A percentile compares a stretch with the other conserved stretches of the same genome.
phyloP scores from a whole-genome alignment of 1,140 invertebrate species.

The Lerema accius region DNA sequence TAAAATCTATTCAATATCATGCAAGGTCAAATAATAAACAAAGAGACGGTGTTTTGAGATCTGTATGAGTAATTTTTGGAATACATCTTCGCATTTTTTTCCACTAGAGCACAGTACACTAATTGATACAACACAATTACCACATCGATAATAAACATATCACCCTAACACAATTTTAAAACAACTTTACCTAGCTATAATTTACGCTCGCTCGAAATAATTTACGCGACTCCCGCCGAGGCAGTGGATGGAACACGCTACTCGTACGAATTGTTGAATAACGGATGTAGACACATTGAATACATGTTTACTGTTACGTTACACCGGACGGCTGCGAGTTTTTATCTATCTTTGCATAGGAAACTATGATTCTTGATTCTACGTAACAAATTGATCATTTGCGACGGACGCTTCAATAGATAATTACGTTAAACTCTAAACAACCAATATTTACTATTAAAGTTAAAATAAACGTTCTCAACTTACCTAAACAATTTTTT shows the following conservation, averaged over 20 bases:
- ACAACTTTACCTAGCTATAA: slow-evolving; percentile 7
- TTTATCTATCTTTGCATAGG: slow-evolving; percentile 53
- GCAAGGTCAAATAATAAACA: too few relatives aligned
- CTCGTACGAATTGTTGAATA: slow-evolving; percentile 27
- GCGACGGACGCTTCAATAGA: neutral
- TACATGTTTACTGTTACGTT: slow-evolving; percentile 61
- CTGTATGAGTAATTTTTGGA: too few relatives aligned
- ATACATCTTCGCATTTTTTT: too few relatives aligned
- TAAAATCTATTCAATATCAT: too few relatives aligned
- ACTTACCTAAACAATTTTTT: neutral
- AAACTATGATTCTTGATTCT: neutral
- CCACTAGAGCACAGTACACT: too few relatives aligned
- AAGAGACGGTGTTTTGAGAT: too few relatives aligned
- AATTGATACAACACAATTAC: too few relatives aligned
- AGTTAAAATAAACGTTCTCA: slow-evolving; percentile 8
- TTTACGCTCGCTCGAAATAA: slow-evolving; percentile 21
- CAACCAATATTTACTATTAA: neutral
- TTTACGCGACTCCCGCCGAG: slow-evolving; percentile 47
- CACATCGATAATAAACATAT: too few relatives aligned
- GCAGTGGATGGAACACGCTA: too few relatives aligned
- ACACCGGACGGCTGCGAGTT: slow-evolving; percentile 38
- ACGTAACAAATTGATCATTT: neutral
- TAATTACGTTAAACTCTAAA: neutral
- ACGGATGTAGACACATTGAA: slow-evolving; percentile 55
- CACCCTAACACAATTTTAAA: too few relatives aligned